Evolutionary conservation across 2,797 vertebrate species (phyloP), one percentile per base, ranked within the genome.

Genomic region (Muscicapa comitata): DNA sequence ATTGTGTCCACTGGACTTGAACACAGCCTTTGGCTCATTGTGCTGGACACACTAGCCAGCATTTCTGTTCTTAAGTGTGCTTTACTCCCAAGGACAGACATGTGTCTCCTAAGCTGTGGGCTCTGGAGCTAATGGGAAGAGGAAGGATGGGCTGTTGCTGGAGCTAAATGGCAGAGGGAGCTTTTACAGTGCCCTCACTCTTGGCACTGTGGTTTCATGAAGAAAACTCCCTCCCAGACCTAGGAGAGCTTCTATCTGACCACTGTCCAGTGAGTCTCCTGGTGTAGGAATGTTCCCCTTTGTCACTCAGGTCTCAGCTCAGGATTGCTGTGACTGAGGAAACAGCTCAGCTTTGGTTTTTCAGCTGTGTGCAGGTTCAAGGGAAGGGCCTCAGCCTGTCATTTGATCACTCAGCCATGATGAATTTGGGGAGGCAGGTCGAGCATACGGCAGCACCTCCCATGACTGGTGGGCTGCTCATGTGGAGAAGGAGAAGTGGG

Each of bases 371-470:
- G 33, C 65, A 76, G 20, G 58, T 92, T 92, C 76, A 81, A 29
- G 54, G 53, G 68, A 84, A 73, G 48, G 71, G 58, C 77, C 76
- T 76, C 24, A 75, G 54, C 28, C 73, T 77, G 83, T 93, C 59
- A 9, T 43, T 89, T 74, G 68, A 55, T 83, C 84, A 66, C 33
- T 87, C 65, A 51, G n/a, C 93, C 17, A 1, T 78, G 88, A 51
- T 74, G 58, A 58, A 95, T 96, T 28, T 70, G 85, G 72, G 76
- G 58, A 94, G 94, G 92, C 92, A 94, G 81, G 87, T 85, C 0
- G 28, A 93, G 65, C 95, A 92, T 96, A 94, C 93, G 95, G 92
- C 89, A 55, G 75, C 79, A 77, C 82, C 89, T 95, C 89, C 40
- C 53, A 18, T 83, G 87, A 55, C 45, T 81, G 82, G 89, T 90